Evolutionary conservation across 2,797 vertebrate species (phyloP), one percentile per base, ranked within the genome.

Genomic region (Gambusia yucatana): DNA sequence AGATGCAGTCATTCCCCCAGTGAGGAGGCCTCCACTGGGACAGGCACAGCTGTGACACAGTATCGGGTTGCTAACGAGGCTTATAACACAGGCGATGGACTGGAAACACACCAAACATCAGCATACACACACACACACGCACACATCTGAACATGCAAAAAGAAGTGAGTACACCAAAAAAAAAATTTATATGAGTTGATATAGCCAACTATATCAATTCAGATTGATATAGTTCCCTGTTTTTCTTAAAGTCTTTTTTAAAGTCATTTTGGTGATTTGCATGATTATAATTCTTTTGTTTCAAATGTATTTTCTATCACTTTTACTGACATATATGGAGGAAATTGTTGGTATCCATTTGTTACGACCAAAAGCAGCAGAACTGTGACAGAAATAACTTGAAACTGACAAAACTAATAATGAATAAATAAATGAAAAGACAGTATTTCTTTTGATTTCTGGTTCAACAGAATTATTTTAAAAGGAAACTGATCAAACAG

Each of bases 21-120:
- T 82, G 90, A 88, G 85, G 79, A 87, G 88, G 84, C 86, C 85
- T 94, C 93, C 91, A 36, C 80, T 87, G 89, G 91, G 92, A 92
- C 84, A 82, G 81, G 84, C 90, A 91, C 95, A 95, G 94, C 92
- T 95, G 93, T 93, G 91, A 90, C 91, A 83, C 80, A 83, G 92
- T 91, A 92, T 93, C 87, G 82, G 88, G 91, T 88, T 89, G 92
- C 92, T 96, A 95, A 96, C 93, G 91, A 95, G 92, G 90, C 93
- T 95, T 88, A 94, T 89, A 92, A 82, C 84, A 90, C 85, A 87
- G 75, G 79, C 78, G 20, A 85, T 88, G 84, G 78, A 87, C 87
- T 44, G 52, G 36, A 77, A 65, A 83, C 79, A 86, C 63, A 76
- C 57, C 16, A 39, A 72, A 72, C 13, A 55, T 33, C 61, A 63